Conservation (phyloP, 2,113 vertebrate genomes). For the Peromyscus maniculatus region DNA sequence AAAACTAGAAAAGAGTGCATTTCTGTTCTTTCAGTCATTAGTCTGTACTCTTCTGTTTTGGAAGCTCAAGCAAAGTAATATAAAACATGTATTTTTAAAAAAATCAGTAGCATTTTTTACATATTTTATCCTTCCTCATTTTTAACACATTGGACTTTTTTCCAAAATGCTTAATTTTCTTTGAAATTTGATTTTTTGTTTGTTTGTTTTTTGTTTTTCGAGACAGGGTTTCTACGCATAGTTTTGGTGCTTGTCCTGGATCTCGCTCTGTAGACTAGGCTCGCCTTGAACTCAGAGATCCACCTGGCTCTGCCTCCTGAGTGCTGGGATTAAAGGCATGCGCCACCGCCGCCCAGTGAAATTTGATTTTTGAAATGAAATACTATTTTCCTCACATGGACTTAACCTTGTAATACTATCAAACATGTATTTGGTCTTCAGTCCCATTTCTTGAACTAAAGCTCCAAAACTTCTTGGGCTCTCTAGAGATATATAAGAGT, state of each 20-base stretch:
- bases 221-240: no score
- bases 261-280: no score
- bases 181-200: constrained; percentile 51
- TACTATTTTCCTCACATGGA: constrained; percentile 36
- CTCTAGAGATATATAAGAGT: background rate
- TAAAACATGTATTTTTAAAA: background rate
- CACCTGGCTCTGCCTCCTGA: no score
- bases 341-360: no score
- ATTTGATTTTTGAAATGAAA: constrained; percentile 18
- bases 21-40: background rate
- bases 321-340: no score
- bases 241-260: no score
- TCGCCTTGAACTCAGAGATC: no score
- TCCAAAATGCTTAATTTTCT: background rate
- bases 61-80: background rate
- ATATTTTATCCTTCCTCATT: background rate
- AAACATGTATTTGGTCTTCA: background rate
- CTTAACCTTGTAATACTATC: background rate
- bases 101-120: background rate
- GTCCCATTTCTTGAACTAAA: background rate
- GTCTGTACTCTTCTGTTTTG: background rate
- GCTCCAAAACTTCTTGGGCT: background rate
- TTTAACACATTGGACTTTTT: background rate
- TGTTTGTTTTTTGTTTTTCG: no score
- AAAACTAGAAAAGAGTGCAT: background rate